A percentile compares a stretch with the other conserved stretches of the same genome.
Evolutionary conservation across 2,113 vertebrate species (phyloP).

Genomic region (Tichodroma muraria): DNA sequence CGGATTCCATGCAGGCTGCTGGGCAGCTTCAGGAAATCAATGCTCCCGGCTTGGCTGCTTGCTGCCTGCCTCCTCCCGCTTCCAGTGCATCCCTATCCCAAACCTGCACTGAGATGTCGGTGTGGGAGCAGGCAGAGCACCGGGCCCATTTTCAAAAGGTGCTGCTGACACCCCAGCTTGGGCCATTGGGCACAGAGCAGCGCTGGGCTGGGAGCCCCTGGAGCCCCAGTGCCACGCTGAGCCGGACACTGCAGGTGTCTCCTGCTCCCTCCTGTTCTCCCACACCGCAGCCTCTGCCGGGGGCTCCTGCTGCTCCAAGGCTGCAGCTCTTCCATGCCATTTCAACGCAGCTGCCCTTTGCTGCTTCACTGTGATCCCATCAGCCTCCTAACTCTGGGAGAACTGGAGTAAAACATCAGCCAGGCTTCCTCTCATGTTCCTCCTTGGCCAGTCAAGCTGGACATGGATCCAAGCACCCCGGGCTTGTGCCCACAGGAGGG

Average conservation of each 20-base stretch:
- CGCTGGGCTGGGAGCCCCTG: not conserved
- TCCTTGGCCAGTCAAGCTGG: not conserved
- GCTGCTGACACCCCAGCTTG: not conserved
- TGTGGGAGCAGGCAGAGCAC: not conserved
- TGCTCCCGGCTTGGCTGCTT: not conserved
- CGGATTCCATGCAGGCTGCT: not conserved
- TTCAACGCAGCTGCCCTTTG: not conserved
- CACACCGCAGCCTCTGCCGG: not conserved
- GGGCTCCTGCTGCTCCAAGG: not conserved
- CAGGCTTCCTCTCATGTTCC: not conserved
- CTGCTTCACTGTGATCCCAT: not conserved
- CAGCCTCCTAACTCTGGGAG: not conserved
- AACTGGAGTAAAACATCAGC: not conserved
- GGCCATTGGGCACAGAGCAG: not conserved
- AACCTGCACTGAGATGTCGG: accelerated
- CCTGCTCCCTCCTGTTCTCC: accelerated
- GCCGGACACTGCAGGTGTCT: accelerated
- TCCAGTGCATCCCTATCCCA: not conserved
- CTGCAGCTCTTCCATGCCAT: not conserved
- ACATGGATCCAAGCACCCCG: accelerated
- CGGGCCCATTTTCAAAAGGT: accelerated
- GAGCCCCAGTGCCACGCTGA: not conserved
- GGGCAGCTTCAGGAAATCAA: not conserved
- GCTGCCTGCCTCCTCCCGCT: not conserved
- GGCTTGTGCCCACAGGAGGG: accelerated